Evolutionary conservation across 2,113 vertebrate species (phyloP).

Genomic region (Rutilus rutilus): DNA sequence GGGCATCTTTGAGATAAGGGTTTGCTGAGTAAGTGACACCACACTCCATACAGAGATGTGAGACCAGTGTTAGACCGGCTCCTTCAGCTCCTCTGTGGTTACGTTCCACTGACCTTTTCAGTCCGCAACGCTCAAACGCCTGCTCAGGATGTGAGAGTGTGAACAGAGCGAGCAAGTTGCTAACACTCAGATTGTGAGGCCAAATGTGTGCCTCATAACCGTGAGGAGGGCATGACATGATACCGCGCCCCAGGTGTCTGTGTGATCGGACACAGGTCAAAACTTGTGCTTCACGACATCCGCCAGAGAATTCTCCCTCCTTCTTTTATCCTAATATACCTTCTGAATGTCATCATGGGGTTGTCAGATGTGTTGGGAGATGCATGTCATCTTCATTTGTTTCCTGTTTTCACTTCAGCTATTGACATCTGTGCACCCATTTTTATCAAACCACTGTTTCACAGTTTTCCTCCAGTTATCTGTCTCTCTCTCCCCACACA

Average conservation of each 20-base stretch:
- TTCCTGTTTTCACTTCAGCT: slow-evolving; percentile 79
- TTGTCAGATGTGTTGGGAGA: slow-evolving; percentile 59
- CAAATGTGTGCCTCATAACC: slow-evolving; percentile 1
- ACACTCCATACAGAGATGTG: background rate
- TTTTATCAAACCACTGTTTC: slow-evolving; percentile 73
- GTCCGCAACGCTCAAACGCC: slow-evolving; percentile 44
- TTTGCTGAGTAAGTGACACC: slow-evolving; percentile 22
- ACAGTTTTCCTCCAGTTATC: slow-evolving; percentile 66
- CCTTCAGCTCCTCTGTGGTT: slow-evolving; percentile 53
- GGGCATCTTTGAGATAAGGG: background rate
- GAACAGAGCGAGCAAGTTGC: slow-evolving; percentile 44
- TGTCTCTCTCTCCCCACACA: slow-evolving; percentile 61
- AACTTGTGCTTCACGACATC: background rate
- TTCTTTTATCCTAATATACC: slow-evolving; percentile 34
- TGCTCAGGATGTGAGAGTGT: slow-evolving; percentile 59
- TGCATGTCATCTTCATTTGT: slow-evolving; percentile 60
- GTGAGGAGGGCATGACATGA: background rate
- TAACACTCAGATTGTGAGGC: slow-evolving; percentile 38
- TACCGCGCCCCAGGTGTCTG: background rate
- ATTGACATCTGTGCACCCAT: slow-evolving; percentile 76
- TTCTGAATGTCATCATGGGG: slow-evolving; percentile 47
- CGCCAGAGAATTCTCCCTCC: background rate
- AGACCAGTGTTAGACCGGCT: slow-evolving; percentile 7
- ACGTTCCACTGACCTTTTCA: slow-evolving; percentile 60
- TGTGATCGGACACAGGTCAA: background rate